phyloP scores from a whole-genome alignment of 2,113 vertebrate genomes.

The Merops nubicus region DNA sequence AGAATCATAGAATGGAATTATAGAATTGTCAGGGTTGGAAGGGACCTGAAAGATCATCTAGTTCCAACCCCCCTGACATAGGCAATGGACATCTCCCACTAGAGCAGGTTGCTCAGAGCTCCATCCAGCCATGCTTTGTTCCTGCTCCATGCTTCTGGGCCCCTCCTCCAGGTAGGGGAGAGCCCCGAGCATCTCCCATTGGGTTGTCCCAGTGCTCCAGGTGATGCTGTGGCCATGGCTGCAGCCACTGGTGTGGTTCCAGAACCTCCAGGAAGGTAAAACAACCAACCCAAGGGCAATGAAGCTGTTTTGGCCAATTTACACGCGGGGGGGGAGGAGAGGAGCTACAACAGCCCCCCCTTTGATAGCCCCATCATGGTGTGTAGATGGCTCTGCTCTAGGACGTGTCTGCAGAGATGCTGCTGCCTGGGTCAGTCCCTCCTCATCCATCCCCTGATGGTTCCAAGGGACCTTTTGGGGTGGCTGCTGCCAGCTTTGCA shows the following conservation, averaged over 20 bases:
- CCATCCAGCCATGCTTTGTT: accelerated
- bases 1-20: too few relatives aligned
- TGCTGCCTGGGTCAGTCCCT: neutral
- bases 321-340: neutral
- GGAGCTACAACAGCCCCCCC: neutral
- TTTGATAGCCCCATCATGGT: conserved; percentile 4
- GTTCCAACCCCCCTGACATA: too few relatives aligned
- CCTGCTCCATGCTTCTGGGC: accelerated
- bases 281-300: neutral
- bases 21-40: too few relatives aligned
- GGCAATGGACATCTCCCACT: too few relatives aligned
- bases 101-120: too few relatives aligned
- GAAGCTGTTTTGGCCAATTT: conserved; percentile 38
- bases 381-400: neutral
- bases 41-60: too few relatives aligned
- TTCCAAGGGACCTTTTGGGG: accelerated
- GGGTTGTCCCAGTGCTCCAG: accelerated
- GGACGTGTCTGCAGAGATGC: neutral
- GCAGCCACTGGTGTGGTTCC: neutral
- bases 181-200: neutral
- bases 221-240: accelerated
- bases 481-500: neutral
- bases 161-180: neutral
- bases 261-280: neutral
- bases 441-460: conserved; percentile 32